These are phyloP conservation scores for Sphaeramia orbicularis DNA, from an alignment of 2,797 vertebrate genomes.

Conservation along the genomic window DNA sequence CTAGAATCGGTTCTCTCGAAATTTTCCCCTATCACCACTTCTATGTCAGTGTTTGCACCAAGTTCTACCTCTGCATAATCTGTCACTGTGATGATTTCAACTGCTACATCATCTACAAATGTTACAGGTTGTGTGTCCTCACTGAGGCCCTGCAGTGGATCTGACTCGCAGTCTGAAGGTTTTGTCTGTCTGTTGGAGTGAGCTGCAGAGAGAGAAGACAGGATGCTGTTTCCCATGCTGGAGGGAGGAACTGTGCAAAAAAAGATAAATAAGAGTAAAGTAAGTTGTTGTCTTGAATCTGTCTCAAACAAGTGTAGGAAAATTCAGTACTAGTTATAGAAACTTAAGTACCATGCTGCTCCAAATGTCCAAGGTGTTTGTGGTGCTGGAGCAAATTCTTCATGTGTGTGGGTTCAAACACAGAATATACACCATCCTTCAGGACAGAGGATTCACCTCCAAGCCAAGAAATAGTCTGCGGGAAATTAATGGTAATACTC, in stretches of 20 bases:
- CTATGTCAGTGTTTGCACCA: conserved; percentile 25
- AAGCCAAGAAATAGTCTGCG: conserved; percentile 81
- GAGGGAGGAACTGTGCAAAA: conserved; percentile 66
- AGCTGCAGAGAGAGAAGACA: conserved; percentile 63
- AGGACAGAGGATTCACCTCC: conserved; percentile 59
- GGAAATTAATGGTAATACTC: not conserved
- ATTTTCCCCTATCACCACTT: conserved; percentile 40
- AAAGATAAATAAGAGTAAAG: not conserved
- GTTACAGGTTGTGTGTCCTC: conserved; percentile 47
- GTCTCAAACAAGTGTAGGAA: not conserved
- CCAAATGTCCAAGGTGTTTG: conserved; percentile 61
- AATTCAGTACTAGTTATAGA: not conserved
- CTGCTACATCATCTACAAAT: conserved; percentile 57
- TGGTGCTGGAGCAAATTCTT: conserved; percentile 77
- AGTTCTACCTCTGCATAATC: conserved; percentile 76
- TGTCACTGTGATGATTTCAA: conserved; percentile 69
- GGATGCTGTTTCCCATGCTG: conserved; percentile 67
- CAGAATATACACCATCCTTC: conserved; percentile 71
- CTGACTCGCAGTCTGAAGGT: conserved; percentile 7
- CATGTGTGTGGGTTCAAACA: conserved; percentile 74
- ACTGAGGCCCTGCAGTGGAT: not conserved
- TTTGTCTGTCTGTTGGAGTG: conserved; percentile 1
- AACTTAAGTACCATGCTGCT: conserved; percentile 66
- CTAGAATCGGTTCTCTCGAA: conserved; percentile 18
- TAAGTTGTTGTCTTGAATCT: not conserved